Conservation (phyloP, 2,888 invertebrate species). For the Dicyrtoma fusca region DNA sequence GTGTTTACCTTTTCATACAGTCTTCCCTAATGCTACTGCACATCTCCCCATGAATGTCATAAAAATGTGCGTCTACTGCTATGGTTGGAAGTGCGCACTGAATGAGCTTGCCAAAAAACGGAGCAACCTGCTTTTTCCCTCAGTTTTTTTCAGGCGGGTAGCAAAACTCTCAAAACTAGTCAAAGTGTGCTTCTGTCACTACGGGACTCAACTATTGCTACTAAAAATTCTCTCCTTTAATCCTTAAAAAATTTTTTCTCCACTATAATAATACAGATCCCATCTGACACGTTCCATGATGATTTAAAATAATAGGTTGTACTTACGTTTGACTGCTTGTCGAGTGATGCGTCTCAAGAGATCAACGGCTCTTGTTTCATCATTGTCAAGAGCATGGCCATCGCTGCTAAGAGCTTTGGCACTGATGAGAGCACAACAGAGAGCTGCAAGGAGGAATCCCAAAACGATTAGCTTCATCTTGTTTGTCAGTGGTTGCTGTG, state of each 20-base stretch:
- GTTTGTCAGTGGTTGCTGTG: neutral
- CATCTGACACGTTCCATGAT: neutral
- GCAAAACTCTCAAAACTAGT: no score
- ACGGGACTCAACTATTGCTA: no score
- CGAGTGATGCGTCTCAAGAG: slow-evolving; percentile 51
- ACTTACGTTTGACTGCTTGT: slow-evolving; percentile 41
- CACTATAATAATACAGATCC: neutral
- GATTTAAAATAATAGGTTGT: no score
- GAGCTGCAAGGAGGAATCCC: slow-evolving; percentile 38
- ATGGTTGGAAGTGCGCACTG: neutral
- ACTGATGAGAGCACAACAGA: slow-evolving; percentile 44
- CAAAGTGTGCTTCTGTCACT: no score
- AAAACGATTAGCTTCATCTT: slow-evolving; percentile 45
- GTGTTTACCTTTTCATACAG: no score
- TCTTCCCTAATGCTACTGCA: no score
- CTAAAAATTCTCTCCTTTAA: no score
- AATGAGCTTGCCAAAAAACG: no score
- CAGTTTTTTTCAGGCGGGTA: no score
- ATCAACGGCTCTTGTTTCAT: slow-evolving; percentile 44
- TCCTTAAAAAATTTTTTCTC: no score
- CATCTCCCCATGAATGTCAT: neutral
- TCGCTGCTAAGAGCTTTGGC: slow-evolving; percentile 44
- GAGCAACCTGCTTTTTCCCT: no score
- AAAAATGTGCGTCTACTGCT: neutral
- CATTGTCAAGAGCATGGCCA: slow-evolving; percentile 27